Evolutionary conservation across 2,797 vertebrate species (phyloP).

Genomic region (Ctenopoma kingsleyae): DNA sequence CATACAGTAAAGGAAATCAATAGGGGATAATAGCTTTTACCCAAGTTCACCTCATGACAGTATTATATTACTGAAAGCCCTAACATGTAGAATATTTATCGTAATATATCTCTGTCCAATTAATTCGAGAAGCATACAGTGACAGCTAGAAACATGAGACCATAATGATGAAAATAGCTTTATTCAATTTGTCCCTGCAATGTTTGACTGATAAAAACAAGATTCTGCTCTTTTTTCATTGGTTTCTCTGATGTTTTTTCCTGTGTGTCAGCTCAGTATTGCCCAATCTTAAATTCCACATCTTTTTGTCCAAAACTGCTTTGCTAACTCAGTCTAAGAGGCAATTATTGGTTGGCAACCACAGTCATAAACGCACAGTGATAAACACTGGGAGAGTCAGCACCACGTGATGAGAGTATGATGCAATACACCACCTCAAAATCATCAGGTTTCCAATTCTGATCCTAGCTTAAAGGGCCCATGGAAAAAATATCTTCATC

Average conservation of each 20-base stretch:
- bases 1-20: conserved; percentile 52
- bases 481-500: background rate
- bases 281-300: conserved; percentile 8
- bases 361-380: conserved; percentile 10
- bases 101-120: conserved; percentile 26
- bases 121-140: conserved; percentile 22
- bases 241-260: background rate
- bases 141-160: conserved; percentile 23
- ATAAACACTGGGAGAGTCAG: conserved; percentile 12
- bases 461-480: background rate
- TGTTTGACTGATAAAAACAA: background rate
- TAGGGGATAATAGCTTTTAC: conserved; percentile 59
- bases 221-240: background rate
- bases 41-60: conserved; percentile 36
- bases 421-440: conserved; percentile 24
- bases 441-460: conserved; percentile 11
- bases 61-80: conserved; percentile 34
- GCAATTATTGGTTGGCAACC: conserved; percentile 1
- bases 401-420: background rate
- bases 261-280: background rate
- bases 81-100: conserved; percentile 25
- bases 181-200: conserved; percentile 14
- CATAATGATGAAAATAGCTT: conserved; percentile 26
- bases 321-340: background rate
- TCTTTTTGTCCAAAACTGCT: conserved; percentile 9